Conservation (phyloP, 1,140 invertebrate species). For the silkworm (Bombyx mori) region ASM3026992v2 NC_085114.1:109001-109500, state of each 20-base stretch:
- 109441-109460: neutral
- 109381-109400: slow-evolving; percentile 87
- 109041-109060: slow-evolving; percentile 87
- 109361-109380: slow-evolving; percentile 89
- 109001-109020: no score
- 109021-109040: slow-evolving; percentile 71
- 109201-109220: slow-evolving; percentile 75
- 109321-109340: slow-evolving; percentile 84
- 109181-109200: neutral
- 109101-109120: slow-evolving; percentile 80
- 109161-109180: neutral
- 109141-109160: slow-evolving; percentile 1
- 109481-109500: slow-evolving; percentile 90
- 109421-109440: neutral
- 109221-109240: slow-evolving; percentile 93
- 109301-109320: slow-evolving; percentile 76
- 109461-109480: neutral
- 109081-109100: slow-evolving; percentile 90
- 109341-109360: slow-evolving; percentile 83
- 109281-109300: slow-evolving; percentile 82
- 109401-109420: neutral
- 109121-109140: slow-evolving; percentile 84
- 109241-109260: slow-evolving; percentile 95
- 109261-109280: slow-evolving; percentile 88
- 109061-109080: slow-evolving; percentile 87